phyloP scores from a whole-genome alignment of 2,888 invertebrate genomes.

The Lepidocyrtoides sp. region DNA sequence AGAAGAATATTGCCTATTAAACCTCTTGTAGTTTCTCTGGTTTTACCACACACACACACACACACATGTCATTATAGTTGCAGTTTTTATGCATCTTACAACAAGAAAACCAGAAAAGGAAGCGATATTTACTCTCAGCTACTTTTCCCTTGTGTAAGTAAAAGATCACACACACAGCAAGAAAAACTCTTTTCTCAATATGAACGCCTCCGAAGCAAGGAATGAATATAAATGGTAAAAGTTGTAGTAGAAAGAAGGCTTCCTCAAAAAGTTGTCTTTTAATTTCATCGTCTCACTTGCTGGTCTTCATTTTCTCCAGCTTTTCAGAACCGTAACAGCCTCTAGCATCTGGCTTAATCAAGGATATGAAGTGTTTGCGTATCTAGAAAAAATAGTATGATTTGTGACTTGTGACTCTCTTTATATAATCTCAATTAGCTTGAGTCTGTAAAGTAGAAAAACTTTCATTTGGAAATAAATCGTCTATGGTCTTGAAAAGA shows the following conservation, averaged over 20 bases:
- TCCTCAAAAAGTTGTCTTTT: conserved; percentile 32
- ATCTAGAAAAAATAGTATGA: not conserved
- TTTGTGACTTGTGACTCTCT: not conserved
- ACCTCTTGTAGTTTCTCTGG: not conserved
- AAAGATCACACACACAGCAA: too few relatives aligned
- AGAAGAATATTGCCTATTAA: conserved; percentile 17
- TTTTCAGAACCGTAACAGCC: not conserved
- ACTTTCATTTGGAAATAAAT: not conserved
- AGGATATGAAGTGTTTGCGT: not conserved
- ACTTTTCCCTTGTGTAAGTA: not conserved
- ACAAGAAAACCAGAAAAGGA: not conserved
- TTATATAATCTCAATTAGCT: conserved; percentile 1
- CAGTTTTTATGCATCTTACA: conserved; percentile 31
- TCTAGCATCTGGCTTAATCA: not conserved
- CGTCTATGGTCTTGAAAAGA: not conserved
- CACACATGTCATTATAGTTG: conserved; percentile 64
- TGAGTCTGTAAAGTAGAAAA: not conserved
- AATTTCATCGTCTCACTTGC: not conserved
- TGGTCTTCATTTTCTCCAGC: not conserved
- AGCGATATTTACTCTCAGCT: not conserved
- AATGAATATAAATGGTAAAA: conserved; percentile 42
- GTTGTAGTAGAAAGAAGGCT: conserved; percentile 10
- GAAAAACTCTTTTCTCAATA: too few relatives aligned
- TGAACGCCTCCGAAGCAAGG: too few relatives aligned
- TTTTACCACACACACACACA: conserved; percentile 14